These are phyloP conservation scores for Parnassius mnemosyne DNA, from an alignment of 2,888 invertebrate species.

Conservation along the genomic window DNA sequence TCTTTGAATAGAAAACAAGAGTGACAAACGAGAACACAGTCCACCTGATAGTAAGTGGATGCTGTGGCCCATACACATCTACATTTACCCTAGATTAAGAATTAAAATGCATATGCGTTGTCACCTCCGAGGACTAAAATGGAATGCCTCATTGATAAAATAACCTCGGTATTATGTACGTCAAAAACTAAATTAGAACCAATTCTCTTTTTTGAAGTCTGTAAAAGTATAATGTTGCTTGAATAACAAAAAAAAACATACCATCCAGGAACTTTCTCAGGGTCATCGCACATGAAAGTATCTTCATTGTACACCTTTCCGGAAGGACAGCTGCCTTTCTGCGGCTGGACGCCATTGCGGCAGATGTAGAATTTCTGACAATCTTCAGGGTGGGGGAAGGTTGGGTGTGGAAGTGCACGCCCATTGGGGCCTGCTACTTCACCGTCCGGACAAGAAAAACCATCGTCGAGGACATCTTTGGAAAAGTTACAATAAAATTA, in stretches of 20 bases:
- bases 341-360: constrained; percentile 87
- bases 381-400: constrained; percentile 88
- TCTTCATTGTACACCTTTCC: constrained; percentile 90
- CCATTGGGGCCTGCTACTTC: constrained; percentile 84
- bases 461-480: constrained; percentile 85
- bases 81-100: no score
- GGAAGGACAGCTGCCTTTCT: constrained; percentile 86
- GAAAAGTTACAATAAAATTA: constrained; percentile 31
- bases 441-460: constrained; percentile 87
- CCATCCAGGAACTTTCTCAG: constrained; percentile 89
- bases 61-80: no score
- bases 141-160: no score
- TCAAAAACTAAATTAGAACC: no score
- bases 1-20: no score
- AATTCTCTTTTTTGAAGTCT: no score
- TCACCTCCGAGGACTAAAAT: no score
- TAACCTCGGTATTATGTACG: no score
- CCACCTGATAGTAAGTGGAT: no score
- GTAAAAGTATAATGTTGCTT: no score
- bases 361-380: constrained; percentile 92
- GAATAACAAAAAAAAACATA: constrained; percentile 47
- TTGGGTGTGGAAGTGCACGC: constrained; percentile 86
- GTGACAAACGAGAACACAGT: no score
- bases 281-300: constrained; percentile 87
- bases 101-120: no score